Base-by-base conservation (phyloP, 1,140 invertebrate species). In the Eriosoma lanigerum region DNA sequence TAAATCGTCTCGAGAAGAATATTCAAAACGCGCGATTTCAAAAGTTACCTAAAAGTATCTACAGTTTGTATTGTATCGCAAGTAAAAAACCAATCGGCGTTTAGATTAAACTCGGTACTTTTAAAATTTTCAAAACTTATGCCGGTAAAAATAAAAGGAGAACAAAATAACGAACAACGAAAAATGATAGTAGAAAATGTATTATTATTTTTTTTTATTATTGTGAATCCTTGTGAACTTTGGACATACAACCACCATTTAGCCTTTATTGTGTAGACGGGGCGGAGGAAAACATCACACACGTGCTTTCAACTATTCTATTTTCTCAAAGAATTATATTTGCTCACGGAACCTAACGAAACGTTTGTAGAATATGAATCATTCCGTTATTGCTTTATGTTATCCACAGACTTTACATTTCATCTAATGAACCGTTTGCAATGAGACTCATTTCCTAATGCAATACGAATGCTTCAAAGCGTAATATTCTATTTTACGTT, bases 261-360 rank as follows among this genome's bases (percentile, higher is more conserved):
- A 58, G 32, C 52, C 17, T 76, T 58, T 60, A 76, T 24, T 44
- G 21, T 29, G 29, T 44, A 21, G 32, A 0, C 17, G 8, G n/a
- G 44, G 26, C 19, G 8, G 32, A 48, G 15, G 17, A n/a, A 44
- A 60, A 76, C 52, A 76, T 76, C 73, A 68, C 46, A 72, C 68
- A 78, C 75, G 75, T 44, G 21, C 21, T 78, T 44, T 78, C 26
- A 62, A 78, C 75, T 60, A 62, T 78, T 78, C 38, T 78, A 78
- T 78, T 60, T 78, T 78, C 21, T n/a, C 56, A 48, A 60, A 62
- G 56, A 78, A 48, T 78, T 78, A 60, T 78, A 78, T 78, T 78
- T 78, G 75, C 38, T 62, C 75, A 48, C 56, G 19, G 56, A 78
- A 15, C 12, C 9, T 26, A 12, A 58, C 66, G 60, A 60, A 29